Conservation (phyloP, 2,888 invertebrate genomes). For the Dermolepida albohirtum region DNA sequence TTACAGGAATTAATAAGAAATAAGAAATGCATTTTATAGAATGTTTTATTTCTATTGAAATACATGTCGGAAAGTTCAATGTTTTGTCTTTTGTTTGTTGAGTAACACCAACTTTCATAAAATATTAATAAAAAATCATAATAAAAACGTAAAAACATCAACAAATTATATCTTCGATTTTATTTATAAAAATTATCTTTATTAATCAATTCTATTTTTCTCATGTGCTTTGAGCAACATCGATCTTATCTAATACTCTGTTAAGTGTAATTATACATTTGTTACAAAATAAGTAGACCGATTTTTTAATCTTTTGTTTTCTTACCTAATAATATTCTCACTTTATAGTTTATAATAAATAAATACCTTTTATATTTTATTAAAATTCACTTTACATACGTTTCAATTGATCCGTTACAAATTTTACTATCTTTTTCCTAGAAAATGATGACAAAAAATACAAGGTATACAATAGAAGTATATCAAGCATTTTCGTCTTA, state of each 20-base stretch:
- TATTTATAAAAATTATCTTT: conserved; percentile 48
- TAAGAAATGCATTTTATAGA: conserved; percentile 34
- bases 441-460: conserved; percentile 26
- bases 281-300: conserved; percentile 51
- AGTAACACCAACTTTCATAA: conserved; percentile 49
- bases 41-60: conserved; percentile 49
- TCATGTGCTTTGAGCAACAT: conserved; percentile 50
- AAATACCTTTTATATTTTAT: conserved; percentile 47
- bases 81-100: conserved; percentile 46
- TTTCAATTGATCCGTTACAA: conserved; percentile 27
- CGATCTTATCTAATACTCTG: conserved; percentile 45
- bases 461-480: conserved; percentile 37
- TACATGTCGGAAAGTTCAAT: conserved; percentile 49
- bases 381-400: conserved; percentile 37
- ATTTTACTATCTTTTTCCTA: conserved; percentile 28
- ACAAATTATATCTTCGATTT: conserved; percentile 47
- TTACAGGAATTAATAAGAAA: neutral
- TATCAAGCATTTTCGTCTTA: conserved; percentile 7
- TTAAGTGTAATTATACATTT: conserved; percentile 44
- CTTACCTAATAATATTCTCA: conserved; percentile 49
- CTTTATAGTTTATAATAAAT: conserved; percentile 50
- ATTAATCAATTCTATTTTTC: conserved; percentile 47
- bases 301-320: conserved; percentile 40
- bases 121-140: conserved; percentile 48
- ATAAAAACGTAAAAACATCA: conserved; percentile 50